Conservation (phyloP, 1,140 invertebrate genomes). For the Bradynema listronoti region DNA sequence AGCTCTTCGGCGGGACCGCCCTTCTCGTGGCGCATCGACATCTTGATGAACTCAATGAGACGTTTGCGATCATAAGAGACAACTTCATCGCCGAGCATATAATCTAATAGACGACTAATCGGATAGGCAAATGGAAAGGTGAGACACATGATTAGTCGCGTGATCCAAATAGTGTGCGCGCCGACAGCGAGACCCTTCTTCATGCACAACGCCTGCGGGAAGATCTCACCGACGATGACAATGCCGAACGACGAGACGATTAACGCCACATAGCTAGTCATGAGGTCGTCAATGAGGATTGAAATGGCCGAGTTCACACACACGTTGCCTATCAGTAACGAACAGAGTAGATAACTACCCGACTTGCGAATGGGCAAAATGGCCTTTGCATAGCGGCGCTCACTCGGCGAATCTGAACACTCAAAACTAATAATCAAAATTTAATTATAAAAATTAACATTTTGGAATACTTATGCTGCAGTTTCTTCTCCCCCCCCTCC, state of each 20-base stretch:
- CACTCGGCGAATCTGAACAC: constrained; percentile 54
- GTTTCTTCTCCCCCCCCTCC: too few species aligned
- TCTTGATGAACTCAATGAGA: constrained; percentile 90
- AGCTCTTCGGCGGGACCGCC: constrained; percentile 59
- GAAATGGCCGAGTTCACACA: constrained; percentile 94
- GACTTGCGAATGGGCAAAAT: constrained; percentile 82
- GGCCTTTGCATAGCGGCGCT: constrained; percentile 65
- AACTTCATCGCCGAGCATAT: too few species aligned
- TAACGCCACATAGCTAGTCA: constrained; percentile 69
- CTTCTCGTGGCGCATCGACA: constrained; percentile 59
- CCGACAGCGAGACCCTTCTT: too few species aligned
- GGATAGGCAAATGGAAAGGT: constrained; percentile 92
- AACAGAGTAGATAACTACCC: constrained; percentile 90
- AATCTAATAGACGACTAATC: constrained; percentile 78
- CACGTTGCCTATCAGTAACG: constrained; percentile 90
- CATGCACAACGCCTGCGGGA: too few species aligned
- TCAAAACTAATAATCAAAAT: too few species aligned
- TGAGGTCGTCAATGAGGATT: constrained; percentile 85
- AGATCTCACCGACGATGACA: constrained; percentile 63
- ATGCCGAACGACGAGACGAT: constrained; percentile 60
- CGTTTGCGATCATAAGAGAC: too few species aligned
- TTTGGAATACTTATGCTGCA: too few species aligned
- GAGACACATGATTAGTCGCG: constrained; percentile 82
- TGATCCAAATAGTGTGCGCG: too few species aligned
- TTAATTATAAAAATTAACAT: too few species aligned